Base-by-base conservation (phyloP, 1,140 invertebrate genomes). In the Pomacea maculata region DNA sequence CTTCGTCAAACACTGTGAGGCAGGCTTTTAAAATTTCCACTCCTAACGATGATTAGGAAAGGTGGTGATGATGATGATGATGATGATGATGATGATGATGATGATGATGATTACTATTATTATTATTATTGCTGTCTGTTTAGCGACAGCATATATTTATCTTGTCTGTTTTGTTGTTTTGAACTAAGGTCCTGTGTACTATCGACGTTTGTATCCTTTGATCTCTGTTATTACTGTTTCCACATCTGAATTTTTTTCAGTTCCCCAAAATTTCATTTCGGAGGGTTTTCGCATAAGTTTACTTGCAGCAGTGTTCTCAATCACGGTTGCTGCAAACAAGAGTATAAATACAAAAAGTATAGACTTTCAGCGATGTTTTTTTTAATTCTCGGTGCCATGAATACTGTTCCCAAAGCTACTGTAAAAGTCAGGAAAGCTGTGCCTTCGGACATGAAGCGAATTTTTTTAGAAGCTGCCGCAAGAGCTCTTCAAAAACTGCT, bases 31-130 rank as follows among this genome's bases (percentile, higher is more conserved):
- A 25, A 25, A 25, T 25, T 19, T 21, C 65, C 19, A 25, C 19
- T 67, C 0, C 19, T 67, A 67, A 67, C 25, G 25, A 67, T 25
- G 65, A 67, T 19, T 25, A 5, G 65, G 19, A 25, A 4, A 2
- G 25, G 6, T 67, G 65, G 6, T 67, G 65, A 3, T 67, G 65
- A 73, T 73, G 71, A 73, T 25, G 71, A 73, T 45, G 71, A 73
- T 45, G 71, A 73, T 25, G 71, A 45, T n/a, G 34, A 67, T 73
- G n/a, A 73, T 73, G n/a, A 29, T 73, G n/a, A 29, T 73, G 45
- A 67, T 67, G 65, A 67, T 67, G 65, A 67, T 67, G 65, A 67
- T 67, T 3, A 67, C 4, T 2, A 67, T 3, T 2, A 67, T 67
- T 2, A 67, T 67, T 67, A 67, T 67, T 67, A 67, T 67, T 67